phyloP scores from a whole-genome alignment of 2,113 vertebrate genomes.

The Zosterops borbonicus region DNA sequence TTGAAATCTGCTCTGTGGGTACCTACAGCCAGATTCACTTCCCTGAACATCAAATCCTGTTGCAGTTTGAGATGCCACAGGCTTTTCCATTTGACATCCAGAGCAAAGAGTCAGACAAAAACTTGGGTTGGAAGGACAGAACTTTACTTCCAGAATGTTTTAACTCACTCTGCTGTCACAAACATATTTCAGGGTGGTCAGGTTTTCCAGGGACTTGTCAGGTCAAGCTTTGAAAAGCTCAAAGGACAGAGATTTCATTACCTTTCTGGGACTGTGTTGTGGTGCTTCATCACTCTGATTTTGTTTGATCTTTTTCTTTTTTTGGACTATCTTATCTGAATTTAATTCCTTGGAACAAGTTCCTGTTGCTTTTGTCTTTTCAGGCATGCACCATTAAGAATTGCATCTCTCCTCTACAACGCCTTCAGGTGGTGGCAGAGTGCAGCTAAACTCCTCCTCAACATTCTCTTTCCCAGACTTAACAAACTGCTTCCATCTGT shows the following conservation, averaged over 20 bases:
- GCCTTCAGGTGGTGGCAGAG: not conserved
- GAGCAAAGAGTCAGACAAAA: not conserved
- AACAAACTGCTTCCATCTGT: not conserved
- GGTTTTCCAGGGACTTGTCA: not conserved
- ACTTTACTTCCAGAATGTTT: not conserved
- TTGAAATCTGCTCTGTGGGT: not conserved
- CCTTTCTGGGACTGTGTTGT: not conserved
- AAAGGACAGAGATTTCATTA: not conserved
- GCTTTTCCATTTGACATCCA: not conserved
- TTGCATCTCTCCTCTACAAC: not conserved
- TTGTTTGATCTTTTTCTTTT: not conserved
- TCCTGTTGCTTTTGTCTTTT: not conserved
- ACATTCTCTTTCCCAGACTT: not conserved
- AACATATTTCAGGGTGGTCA: not conserved
- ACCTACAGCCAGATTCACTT: not conserved
- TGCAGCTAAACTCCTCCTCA: not conserved
- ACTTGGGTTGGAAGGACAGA: not conserved
- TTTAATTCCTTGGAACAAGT: not conserved
- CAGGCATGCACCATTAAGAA: not conserved
- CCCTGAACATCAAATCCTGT: not conserved
- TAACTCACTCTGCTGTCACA: not conserved
- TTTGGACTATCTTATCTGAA: not conserved
- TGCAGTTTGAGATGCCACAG: not conserved
- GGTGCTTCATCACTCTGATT: not conserved
- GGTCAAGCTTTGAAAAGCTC: not conserved